Conservation (phyloP, 2,797 vertebrate species). For the Bryconaethiops microstoma region DNA sequence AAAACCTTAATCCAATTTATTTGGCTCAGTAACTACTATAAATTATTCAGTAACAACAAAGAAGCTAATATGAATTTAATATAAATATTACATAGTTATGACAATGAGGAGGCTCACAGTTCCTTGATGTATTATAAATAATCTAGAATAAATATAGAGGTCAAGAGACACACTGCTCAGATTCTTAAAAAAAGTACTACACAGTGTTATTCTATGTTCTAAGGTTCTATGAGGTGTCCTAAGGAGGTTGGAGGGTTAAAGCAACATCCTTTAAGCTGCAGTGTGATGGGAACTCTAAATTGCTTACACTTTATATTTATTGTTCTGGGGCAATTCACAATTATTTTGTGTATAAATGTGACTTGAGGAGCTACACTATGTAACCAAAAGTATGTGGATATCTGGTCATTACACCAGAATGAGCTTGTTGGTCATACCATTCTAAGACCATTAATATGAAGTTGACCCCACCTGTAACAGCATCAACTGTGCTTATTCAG, state of each 20-base stretch:
- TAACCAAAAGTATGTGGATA: too few relatives aligned
- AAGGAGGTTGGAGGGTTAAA: not conserved
- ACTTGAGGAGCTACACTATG: too few relatives aligned
- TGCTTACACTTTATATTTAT: too few relatives aligned
- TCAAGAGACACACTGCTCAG: not conserved
- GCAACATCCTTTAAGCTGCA: not conserved
- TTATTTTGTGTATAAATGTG: too few relatives aligned
- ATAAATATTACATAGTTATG: not conserved
- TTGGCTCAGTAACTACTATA: constrained; percentile 5
- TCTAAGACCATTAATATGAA: too few relatives aligned
- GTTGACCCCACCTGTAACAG: too few relatives aligned
- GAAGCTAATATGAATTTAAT: not conserved
- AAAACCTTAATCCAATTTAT: constrained; percentile 13
- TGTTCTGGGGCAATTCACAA: too few relatives aligned
- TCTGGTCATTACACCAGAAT: too few relatives aligned
- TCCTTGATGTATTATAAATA: not conserved
- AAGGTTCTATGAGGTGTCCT: not conserved
- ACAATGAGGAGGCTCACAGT: not conserved
- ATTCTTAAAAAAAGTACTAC: not conserved
- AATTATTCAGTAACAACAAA: not conserved
- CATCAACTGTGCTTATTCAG: too few relatives aligned
- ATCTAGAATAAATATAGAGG: not conserved
- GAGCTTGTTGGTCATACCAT: too few relatives aligned
- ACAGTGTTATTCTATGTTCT: not conserved
- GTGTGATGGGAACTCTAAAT: too few relatives aligned